phyloP scores from a whole-genome alignment of 1,140 invertebrate species.

The Dreissena polymorpha region DNA sequence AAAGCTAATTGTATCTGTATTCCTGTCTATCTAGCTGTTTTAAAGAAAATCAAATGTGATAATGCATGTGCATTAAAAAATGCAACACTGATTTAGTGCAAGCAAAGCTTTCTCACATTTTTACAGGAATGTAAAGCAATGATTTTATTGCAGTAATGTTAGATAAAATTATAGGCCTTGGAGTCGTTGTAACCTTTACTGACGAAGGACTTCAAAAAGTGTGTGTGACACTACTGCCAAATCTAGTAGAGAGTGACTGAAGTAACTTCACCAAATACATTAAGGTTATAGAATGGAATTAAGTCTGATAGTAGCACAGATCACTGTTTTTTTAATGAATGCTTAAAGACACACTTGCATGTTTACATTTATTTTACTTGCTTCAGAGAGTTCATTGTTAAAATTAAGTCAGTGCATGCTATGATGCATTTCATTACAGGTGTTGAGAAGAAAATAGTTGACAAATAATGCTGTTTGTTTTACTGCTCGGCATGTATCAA shows the following conservation, averaged over 20 bases:
- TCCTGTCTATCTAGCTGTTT: slow-evolving; percentile 24
- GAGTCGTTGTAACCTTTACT: slow-evolving; percentile 4
- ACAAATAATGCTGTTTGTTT: no score
- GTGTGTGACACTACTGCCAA: slow-evolving; percentile 5
- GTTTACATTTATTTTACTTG: no score
- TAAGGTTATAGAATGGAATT: not conserved
- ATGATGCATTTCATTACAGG: no score
- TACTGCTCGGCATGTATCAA: no score
- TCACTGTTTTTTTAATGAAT: not conserved
- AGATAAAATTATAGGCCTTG: slow-evolving; percentile 24
- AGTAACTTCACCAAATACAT: not conserved
- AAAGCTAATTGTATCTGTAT: slow-evolving; percentile 10
- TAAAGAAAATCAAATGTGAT: slow-evolving; percentile 33
- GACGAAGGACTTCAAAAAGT: slow-evolving; percentile 10
- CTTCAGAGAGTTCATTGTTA: no score
- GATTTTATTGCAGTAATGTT: slow-evolving; percentile 9
- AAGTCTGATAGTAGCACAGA: not conserved
- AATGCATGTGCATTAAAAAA: slow-evolving; percentile 9
- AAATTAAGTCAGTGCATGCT: no score
- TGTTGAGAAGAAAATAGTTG: no score
- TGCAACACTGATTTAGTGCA: slow-evolving; percentile 13
- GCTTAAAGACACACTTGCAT: not conserved
- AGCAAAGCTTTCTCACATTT: slow-evolving; percentile 17
- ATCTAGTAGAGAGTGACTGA: slow-evolving; percentile 23
- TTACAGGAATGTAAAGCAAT: slow-evolving; percentile 19